Conservation (phyloP, 2,888 invertebrate genomes). For the Orthosia cruda region DNA sequence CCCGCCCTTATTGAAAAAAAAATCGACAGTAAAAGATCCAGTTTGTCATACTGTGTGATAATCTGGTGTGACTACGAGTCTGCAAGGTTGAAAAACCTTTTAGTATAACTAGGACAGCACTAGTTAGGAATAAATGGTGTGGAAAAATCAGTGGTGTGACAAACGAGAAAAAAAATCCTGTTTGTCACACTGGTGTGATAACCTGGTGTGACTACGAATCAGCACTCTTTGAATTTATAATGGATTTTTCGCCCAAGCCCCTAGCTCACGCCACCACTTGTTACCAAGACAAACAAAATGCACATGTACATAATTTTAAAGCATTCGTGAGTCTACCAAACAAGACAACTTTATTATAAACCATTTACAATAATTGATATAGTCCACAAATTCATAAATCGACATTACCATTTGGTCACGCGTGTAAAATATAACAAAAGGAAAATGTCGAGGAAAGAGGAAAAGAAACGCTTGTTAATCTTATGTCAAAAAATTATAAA, state of each 20-base stretch:
- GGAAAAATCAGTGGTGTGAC: no score
- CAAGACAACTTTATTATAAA: constrained; percentile 72
- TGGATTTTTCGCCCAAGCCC: not conserved
- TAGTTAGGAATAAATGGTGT: no score
- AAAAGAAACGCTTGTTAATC: constrained; percentile 84
- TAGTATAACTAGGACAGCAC: no score
- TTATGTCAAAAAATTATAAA: constrained; percentile 85
- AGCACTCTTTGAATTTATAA: constrained; percentile 18
- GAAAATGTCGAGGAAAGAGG: constrained; percentile 74
- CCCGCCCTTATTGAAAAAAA: no score
- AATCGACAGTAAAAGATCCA: no score
- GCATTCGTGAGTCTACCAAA: constrained; percentile 74
- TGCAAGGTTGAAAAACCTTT: no score
- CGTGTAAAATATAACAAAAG: constrained; percentile 68
- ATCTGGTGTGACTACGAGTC: no score
- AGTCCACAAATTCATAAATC: constrained; percentile 57
- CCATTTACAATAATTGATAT: constrained; percentile 72
- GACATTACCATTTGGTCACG: constrained; percentile 58
- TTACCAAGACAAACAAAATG: constrained; percentile 85
- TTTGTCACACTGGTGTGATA: no score
- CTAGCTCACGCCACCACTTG: constrained; percentile 60
- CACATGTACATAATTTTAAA: constrained; percentile 84
- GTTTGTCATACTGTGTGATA: no score
- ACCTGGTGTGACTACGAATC: no score
- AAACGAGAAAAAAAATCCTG: no score